phyloP scores from a whole-genome alignment of 2,113 vertebrate species.

The Ceuthmochares aereus region DNA sequence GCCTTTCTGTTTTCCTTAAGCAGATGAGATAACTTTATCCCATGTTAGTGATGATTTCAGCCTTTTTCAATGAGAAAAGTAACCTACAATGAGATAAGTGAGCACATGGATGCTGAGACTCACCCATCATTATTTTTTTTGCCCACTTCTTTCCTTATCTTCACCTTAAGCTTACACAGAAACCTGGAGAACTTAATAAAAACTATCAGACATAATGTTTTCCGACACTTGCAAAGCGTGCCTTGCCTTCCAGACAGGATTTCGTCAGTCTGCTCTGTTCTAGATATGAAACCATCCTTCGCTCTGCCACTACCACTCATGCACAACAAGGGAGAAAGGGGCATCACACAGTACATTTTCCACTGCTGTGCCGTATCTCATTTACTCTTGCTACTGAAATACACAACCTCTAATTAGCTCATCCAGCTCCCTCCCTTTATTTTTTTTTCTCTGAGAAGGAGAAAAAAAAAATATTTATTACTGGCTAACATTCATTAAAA shows the following conservation, averaged over 20 bases:
- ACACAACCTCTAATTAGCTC: constrained; percentile 43
- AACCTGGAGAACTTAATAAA: constrained; percentile 22
- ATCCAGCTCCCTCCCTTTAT: neutral
- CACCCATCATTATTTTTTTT: neutral
- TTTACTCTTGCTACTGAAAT: constrained; percentile 51
- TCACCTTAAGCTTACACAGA: constrained; percentile 8
- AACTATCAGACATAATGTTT: constrained; percentile 47
- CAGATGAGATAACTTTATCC: neutral
- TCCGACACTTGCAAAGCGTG: neutral
- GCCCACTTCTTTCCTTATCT: neutral
- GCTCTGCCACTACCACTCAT: constrained; percentile 27
- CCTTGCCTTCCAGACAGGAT: constrained; percentile 54
- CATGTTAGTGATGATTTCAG: neutral
- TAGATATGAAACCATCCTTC: constrained; percentile 2
- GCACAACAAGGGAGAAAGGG: constrained; percentile 30
- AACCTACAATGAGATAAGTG: neutral
- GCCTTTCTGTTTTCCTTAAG: neutral
- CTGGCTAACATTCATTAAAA: constrained; percentile 56
- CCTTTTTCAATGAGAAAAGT: neutral
- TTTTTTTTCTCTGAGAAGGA: neutral
- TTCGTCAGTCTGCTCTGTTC: constrained; percentile 34
- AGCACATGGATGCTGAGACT: rapidly evolving
- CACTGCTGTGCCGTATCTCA: constrained; percentile 33
- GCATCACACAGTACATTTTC: constrained; percentile 20
- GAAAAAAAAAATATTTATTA: neutral